Base-by-base conservation (phyloP, 2,797 vertebrate genomes). In the Ptychadena robeensis region DNA sequence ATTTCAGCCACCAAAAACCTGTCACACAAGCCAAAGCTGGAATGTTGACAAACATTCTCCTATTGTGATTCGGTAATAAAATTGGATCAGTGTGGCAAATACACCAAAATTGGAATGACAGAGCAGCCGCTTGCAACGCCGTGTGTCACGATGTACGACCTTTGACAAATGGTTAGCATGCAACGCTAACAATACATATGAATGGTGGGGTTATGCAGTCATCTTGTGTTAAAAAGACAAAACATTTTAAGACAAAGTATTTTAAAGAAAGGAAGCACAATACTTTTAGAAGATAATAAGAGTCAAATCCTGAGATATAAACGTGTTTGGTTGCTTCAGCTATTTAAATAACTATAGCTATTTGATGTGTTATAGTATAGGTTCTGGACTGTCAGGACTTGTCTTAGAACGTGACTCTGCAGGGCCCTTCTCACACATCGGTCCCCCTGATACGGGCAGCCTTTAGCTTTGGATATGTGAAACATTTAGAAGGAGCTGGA, bases 1-100 rank as follows among this genome's bases (percentile, higher is more conserved):
- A 48, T 48, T 37, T 7, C 48, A 59, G 57, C 28, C 9, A 74
- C 32, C 11, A 14, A 38, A 61, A 27, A 63, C 73, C 73, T 63
- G 73, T 61, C 73, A 74, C 8, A 14, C 22, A 10, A 4, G n/a
- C 61, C n/a, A 74, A 74, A 27, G 28, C 15, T 7, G 10, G 40
- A 22, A 3, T 59, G 71, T 73, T 73, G 71, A 59, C 71, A 73
- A 73, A 73, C 30, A 59, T 31, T 35, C 71, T 59, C 31, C 10
- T 34, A 14, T 73, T 73, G 71, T 73, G 27, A 27, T 10, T 59
- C 48, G 10, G 25, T 48, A 73, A 59, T 73, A n/a, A 61, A 61
- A 35, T 15, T 12, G 18, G 71, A 73, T 25, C 4, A 34, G 71
- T 57, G 31, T 73, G 71, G 59, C 40, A 61, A 35, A 12, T 27